These are phyloP conservation scores for Argynnis bischoffii DNA, from an alignment of 2,888 invertebrate genomes.

Conservation along the genomic window DNA sequence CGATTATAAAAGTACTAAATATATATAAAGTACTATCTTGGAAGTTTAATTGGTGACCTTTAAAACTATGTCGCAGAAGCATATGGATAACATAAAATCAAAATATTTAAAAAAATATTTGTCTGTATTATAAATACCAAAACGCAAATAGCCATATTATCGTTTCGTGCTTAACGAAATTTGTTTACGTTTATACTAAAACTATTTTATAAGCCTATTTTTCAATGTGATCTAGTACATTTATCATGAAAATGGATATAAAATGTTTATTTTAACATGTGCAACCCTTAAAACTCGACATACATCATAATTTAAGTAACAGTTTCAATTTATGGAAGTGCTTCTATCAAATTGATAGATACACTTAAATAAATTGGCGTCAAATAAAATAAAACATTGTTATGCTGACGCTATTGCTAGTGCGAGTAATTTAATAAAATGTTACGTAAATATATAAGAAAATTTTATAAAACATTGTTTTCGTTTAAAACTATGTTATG, in stretches of 20 bases:
- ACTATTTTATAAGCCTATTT: too few relatives aligned
- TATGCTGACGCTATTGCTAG: background rate
- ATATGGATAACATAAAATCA: too few relatives aligned
- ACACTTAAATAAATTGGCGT: conserved; percentile 20
- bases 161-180: too few relatives aligned
- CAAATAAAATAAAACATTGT: conserved; percentile 16
- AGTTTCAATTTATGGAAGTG: conserved; percentile 21
- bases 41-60: too few relatives aligned
- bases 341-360: conserved; percentile 18
- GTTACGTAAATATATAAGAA: conserved; percentile 12
- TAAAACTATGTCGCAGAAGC: too few relatives aligned
- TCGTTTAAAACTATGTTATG: conserved; percentile 22
- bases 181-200: too few relatives aligned
- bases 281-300: conserved; percentile 14
- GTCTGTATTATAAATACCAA: too few relatives aligned
- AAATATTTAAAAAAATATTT: too few relatives aligned
- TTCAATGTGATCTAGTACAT: too few relatives aligned
- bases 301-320: conserved; percentile 14
- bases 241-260: conserved; percentile 2
- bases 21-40: too few relatives aligned
- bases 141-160: too few relatives aligned
- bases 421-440: conserved; percentile 6
- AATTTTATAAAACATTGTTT: conserved; percentile 6
- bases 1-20: too few relatives aligned
- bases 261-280: conserved; percentile 10